Evolutionary conservation across 2,888 invertebrate genomes (phyloP), one percentile per base, ranked within the genome.

Genomic region (Callyntrura sp.): DNA sequence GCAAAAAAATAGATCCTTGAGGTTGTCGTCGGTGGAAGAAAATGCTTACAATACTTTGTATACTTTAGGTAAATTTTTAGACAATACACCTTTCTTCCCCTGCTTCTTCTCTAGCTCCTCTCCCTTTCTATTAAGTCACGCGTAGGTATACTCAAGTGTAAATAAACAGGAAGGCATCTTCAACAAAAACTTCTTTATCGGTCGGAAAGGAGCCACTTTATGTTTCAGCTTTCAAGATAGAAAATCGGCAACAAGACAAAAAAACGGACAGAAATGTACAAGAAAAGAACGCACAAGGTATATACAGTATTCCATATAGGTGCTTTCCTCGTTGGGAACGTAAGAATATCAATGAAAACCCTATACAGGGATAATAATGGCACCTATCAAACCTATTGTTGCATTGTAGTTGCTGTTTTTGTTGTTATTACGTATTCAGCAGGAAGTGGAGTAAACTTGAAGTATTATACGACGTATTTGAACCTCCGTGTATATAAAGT

Each of bases 381-480:
- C 83, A 83, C 83, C 65, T 60, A 88, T 83, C 20, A 23, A 20
- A 73, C 20, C 73, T 23, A 48, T 73, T 73, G 73, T 73, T 73
- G 20, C 48, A 48, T 73, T 45, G 12, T 48, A 48, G 17, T 70
- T 88, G 82, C 76, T 78, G 78, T 82, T 76, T 76, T 76, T 51
- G 76, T 73, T 51, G 76, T 35, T 86, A 73, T 88, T 83, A 83
- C 83, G 83, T 83, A 88, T 88, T 83, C 83, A 83, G 83, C 76
- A 83, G 88, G 88, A 88, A 88, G 83, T 83, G 73, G 62, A 62
- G 76, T 57, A 28, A 83, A 88, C 87, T 88, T 73, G n/a, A 35
- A 35, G 35, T 35, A 35, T 35, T 35, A 35, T 35, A 35, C 3
- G 2, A 35, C 35, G 35, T 6, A 35, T 35, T 35, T 35, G 81